These are phyloP conservation scores for Pipistrellus pygmaeus DNA, from an alignment of 2,797 vertebrate genomes.

Conservation along the genomic window DNA sequence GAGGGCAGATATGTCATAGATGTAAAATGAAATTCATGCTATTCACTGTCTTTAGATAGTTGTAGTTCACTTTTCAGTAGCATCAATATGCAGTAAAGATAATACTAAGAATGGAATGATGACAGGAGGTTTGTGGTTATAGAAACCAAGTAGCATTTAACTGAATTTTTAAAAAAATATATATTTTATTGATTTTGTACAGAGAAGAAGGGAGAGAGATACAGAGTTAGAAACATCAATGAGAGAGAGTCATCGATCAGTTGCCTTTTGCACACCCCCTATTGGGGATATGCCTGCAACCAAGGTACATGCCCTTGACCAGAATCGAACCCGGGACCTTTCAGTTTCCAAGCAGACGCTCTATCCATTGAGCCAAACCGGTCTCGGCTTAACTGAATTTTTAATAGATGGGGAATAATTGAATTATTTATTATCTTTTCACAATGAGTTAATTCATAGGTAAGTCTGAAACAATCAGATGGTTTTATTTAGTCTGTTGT, in stretches of 20 bases:
- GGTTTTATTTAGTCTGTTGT: constrained; percentile 79
- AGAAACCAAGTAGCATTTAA: constrained; percentile 80
- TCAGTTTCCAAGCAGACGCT: too few species aligned
- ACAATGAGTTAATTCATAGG: constrained; percentile 84
- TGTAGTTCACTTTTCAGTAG: constrained; percentile 24
- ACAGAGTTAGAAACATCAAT: too few species aligned
- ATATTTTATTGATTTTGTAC: too few species aligned
- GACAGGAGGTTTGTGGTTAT: constrained; percentile 65
- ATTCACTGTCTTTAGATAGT: neutral
- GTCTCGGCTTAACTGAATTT: constrained; percentile 80
- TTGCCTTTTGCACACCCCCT: too few species aligned
- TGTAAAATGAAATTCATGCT: neutral
- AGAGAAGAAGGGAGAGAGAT: too few species aligned
- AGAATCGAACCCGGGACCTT: too few species aligned
- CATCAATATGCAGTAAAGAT: neutral
- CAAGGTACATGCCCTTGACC: too few species aligned
- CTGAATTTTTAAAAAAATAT: constrained; percentile 78
- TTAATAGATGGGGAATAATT: constrained; percentile 85
- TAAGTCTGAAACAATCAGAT: constrained; percentile 82
- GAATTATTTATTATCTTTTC: constrained; percentile 85
- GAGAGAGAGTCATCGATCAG: too few species aligned
- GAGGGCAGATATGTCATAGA: neutral
- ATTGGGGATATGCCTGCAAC: too few species aligned
- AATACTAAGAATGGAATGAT: constrained; percentile 37
- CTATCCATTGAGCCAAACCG: too few species aligned